Evolutionary conservation across 2,113 vertebrate species (phyloP).

Genomic region (Pelvicachromis taeniatus): DNA sequence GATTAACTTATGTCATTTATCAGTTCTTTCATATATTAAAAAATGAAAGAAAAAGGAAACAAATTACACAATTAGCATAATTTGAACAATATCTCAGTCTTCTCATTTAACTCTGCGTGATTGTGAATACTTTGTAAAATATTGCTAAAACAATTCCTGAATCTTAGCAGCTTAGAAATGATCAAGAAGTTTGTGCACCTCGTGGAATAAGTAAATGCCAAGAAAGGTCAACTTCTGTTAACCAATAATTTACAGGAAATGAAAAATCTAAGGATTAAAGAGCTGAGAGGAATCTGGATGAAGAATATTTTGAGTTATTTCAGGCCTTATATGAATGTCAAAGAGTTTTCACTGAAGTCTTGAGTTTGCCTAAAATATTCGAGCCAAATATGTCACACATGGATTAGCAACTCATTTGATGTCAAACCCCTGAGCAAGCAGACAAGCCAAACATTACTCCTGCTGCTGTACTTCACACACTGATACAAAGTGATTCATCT

Average conservation of each 20-base stretch:
- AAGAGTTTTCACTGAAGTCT: neutral
- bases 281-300: neutral
- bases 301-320: neutral
- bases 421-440: slow-evolving; percentile 9
- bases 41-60: neutral
- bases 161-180: neutral
- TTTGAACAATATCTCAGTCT: neutral
- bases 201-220: neutral
- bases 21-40: neutral
- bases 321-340: neutral
- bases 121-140: neutral
- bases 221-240: neutral
- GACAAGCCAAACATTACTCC: slow-evolving; percentile 11
- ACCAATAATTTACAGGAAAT: neutral
- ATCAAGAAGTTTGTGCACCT: neutral
- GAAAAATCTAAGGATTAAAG: neutral
- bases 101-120: neutral
- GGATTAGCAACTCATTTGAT: neutral
- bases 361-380: neutral
- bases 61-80: neutral
- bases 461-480: neutral
- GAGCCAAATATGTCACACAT: neutral
- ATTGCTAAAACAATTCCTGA: neutral
- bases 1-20: neutral
- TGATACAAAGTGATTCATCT: slow-evolving; percentile 15